phyloP scores from a whole-genome alignment of 1,140 invertebrate species.

The Asobara japonica region DNA sequence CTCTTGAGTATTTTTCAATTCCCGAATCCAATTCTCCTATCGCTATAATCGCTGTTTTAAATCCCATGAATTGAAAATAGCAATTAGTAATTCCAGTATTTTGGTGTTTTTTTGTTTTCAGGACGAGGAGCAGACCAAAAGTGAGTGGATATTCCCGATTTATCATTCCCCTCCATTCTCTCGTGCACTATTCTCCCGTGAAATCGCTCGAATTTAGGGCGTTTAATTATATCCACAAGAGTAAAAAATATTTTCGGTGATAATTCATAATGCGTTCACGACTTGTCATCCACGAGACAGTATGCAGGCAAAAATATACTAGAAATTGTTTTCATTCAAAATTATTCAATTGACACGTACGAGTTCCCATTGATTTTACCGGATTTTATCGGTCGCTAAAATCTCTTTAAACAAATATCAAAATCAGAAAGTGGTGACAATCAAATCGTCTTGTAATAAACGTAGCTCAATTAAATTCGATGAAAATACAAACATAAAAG shows the following conservation, averaged over 20 bases:
- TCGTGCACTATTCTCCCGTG: not conserved
- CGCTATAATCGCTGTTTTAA: not conserved
- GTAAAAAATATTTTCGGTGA: not conserved
- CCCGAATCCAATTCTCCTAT: not conserved
- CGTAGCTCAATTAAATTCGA: no score
- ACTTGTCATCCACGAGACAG: not conserved
- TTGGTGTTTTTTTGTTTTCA: conserved; percentile 61
- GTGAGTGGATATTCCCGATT: conserved; percentile 69
- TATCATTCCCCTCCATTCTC: no score
- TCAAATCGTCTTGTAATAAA: no score
- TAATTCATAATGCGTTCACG: not conserved
- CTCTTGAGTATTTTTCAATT: conserved; percentile 3
- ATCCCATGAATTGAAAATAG: not conserved
- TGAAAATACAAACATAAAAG: no score
- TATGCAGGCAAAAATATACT: no score
- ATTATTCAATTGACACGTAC: no score
- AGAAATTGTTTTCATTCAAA: no score
- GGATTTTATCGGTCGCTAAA: no score
- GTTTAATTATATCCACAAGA: not conserved
- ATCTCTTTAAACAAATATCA: no score
- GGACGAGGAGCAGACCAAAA: conserved; percentile 73
- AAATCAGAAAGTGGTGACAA: no score
- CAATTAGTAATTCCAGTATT: conserved; percentile 14
- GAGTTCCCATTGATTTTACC: no score
- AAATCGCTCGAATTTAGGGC: not conserved